Percentiles rank a stretch among this genome's conserved stretches.
Evolutionary conservation across 2,797 vertebrate species (phyloP).

Genomic region (Knipowitschia caucasica): DNA sequence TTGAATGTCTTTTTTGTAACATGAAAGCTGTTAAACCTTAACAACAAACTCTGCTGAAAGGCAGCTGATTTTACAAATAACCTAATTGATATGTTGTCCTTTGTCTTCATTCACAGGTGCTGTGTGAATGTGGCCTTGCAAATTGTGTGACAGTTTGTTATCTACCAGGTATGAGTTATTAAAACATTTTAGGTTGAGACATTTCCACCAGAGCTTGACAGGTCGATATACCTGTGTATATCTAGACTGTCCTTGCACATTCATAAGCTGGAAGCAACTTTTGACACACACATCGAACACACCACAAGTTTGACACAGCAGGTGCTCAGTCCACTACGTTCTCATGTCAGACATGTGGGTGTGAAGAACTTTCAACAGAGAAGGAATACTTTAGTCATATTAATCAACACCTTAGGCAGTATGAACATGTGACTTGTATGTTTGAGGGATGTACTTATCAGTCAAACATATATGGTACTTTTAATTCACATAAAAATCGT

Average conservation of each 20-base stretch:
- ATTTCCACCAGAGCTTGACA: no score
- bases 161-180: slow-evolving; percentile 14
- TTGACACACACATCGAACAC: no score
- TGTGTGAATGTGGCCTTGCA: slow-evolving; percentile 15
- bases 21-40: no score
- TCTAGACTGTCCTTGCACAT: no score
- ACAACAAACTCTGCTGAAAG: neutral
- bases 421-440: no score
- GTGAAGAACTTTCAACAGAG: slow-evolving; percentile 17
- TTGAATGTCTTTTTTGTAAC: no score
- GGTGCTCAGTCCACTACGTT: slow-evolving; percentile 8
- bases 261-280: no score
- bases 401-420: slow-evolving; percentile 9
- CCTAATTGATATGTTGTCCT: slow-evolving; percentile 6
- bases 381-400: slow-evolving; percentile 12
- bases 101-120: slow-evolving; percentile 11
- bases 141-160: slow-evolving; percentile 6
- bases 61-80: neutral
- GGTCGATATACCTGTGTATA: no score
- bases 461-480: no score
- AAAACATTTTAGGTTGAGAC: no score
- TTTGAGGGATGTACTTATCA: no score
- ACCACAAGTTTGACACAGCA: slow-evolving; percentile 6
- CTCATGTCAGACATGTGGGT: slow-evolving; percentile 15
- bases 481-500: no score